Conservation (phyloP, 2,888 invertebrate genomes). For the Chrysomela aeneicollis region DNA sequence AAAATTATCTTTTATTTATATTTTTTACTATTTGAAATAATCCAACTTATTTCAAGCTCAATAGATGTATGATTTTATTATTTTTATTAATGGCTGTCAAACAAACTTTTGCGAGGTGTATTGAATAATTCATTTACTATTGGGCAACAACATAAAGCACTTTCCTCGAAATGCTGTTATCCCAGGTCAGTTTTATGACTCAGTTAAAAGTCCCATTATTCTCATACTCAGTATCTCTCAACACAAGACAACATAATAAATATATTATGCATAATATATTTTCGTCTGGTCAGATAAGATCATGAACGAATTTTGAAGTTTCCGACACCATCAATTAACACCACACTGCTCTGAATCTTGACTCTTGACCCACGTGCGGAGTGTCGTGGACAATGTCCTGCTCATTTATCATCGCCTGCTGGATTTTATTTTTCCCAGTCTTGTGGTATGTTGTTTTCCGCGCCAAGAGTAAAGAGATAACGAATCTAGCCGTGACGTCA, state of each 20-base stretch:
- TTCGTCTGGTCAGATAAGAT: constrained; percentile 33
- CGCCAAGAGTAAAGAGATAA: no score
- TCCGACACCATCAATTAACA: not conserved
- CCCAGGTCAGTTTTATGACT: constrained; percentile 62
- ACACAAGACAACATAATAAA: not conserved
- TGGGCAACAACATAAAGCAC: not conserved
- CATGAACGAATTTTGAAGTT: not conserved
- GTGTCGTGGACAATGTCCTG: no score
- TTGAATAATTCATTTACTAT: constrained; percentile 4
- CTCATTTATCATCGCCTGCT: no score
- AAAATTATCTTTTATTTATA: no score
- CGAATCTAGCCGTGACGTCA: not conserved
- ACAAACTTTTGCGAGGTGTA: not conserved
- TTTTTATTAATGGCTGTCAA: not conserved
- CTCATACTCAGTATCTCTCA: constrained; percentile 15
- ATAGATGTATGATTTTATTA: no score
- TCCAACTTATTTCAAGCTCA: no score
- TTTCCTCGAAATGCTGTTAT: constrained; percentile 24
- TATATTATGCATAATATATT: constrained; percentile 47
- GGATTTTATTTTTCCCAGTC: no score
- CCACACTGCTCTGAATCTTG: no score
- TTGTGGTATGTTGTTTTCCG: no score
- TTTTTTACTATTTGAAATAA: no score
- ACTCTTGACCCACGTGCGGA: no score
- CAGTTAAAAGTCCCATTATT: constrained; percentile 54